Percentiles rank a stretch among this genome's conserved stretches.
Conservation (phyloP, 1,140 invertebrate species). For the Meloidogyne chitwoodi region DNA sequence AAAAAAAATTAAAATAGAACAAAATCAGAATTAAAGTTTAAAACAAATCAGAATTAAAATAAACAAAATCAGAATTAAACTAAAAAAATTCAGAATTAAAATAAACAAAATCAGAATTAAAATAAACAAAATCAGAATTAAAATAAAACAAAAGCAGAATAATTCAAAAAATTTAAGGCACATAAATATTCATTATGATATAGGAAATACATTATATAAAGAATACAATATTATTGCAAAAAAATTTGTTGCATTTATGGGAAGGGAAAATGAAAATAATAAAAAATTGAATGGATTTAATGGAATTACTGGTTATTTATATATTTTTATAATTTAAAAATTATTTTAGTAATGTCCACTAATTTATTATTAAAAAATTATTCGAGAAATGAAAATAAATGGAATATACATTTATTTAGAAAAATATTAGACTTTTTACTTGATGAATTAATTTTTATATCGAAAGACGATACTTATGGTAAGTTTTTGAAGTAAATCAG, state of each 20-base stretch:
- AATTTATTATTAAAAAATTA: neutral
- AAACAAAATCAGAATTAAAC: no score
- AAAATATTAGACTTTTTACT: slow-evolving; percentile 9
- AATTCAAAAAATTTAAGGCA: neutral
- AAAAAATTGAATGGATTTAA: slow-evolving; percentile 7
- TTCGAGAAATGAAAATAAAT: neutral
- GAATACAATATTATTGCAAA: slow-evolving; percentile 3
- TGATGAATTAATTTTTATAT: neutral
- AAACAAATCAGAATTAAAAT: no score
- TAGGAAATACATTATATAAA: slow-evolving; percentile 3
- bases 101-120: no score
- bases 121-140: no score
- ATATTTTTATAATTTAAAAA: neutral
- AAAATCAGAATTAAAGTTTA: no score
- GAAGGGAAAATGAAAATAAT: neutral
- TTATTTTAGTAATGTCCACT: neutral
- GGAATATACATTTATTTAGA: slow-evolving; percentile 1
- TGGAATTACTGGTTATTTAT: slow-evolving; percentile 8
- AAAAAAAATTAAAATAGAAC: no score
- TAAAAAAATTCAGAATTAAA: no score
- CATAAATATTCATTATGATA: neutral
- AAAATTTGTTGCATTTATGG: slow-evolving; percentile 13
- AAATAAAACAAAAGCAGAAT: no score
- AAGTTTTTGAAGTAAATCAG: neutral
- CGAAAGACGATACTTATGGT: neutral